Base-by-base conservation (phyloP, 2,888 invertebrate species). In the Caenorhabditis virilis region DNA sequence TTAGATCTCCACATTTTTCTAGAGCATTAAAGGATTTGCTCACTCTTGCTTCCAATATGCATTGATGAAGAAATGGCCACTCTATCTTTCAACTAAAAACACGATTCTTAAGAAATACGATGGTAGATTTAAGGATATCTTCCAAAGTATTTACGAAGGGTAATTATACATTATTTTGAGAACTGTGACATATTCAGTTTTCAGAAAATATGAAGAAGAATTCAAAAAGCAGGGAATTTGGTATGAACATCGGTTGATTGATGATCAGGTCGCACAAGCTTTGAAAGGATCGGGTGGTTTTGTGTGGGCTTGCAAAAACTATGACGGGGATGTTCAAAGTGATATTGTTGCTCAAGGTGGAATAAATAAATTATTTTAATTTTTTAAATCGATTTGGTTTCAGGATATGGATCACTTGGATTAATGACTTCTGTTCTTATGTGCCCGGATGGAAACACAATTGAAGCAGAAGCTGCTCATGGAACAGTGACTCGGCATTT, bases 281-380 rank as follows among this genome's bases (percentile, higher is more conserved):
- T 52, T 80, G 35, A 80, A 93, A 86, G 90, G 91, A 26, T 87
- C 87, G 22, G 93, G 93, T 54, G 91, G 90, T 11, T 92, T 92
- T 84, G 90, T 93, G 46, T 93, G 93, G 93, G 90, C 91, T 20
- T 92, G 92, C 86, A 93, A 93, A 86, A 93, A 93, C 85, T 93
- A 93, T 83, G 81, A 81, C 82, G 93, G 93, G 30, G 93, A 93
- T 83, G 92, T 93, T 5, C 92, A 92, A 85, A 91, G 91, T 0
- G 92, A 93, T 82, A 88, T 92, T 69, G 90, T 93, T 5, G 93
- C 93, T 39, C 91, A 89, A 83, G 74, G 74, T 66, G 4, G n/a
- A 23, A 13, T 16, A 6, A 33, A 27, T 4, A n/a, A 26, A 5
- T 33, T 33, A 27, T 7, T 18, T 20, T n/a, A 3, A 38, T 26